A percentile compares a stretch with the other conserved stretches of the same genome.
phyloP scores from a whole-genome alignment of 2,797 vertebrate genomes.

The Orientallactaga sibirica region DNA sequence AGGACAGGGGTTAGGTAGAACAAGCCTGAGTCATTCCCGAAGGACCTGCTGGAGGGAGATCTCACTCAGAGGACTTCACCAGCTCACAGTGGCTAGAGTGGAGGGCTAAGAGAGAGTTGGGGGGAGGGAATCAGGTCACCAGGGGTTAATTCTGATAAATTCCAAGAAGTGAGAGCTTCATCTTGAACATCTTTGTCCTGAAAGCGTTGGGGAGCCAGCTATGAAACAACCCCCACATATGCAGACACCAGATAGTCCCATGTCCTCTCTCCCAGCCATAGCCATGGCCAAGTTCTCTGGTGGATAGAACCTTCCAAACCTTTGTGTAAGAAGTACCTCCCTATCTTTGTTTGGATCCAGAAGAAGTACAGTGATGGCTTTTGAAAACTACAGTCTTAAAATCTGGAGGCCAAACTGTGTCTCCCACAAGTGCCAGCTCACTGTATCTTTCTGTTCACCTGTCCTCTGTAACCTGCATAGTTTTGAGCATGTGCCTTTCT shows the following conservation, averaged over 20 bases:
- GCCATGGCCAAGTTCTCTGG: background rate
- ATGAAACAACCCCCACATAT: background rate
- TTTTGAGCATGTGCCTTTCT: background rate
- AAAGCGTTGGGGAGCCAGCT: background rate
- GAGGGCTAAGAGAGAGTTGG: background rate
- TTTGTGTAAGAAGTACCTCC: background rate
- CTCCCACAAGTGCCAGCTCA: background rate
- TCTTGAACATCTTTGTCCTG: background rate
- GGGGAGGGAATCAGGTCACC: background rate
- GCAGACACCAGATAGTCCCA: background rate
- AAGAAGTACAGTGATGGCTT: background rate
- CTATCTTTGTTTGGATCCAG: accelerated
- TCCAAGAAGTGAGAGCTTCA: background rate
- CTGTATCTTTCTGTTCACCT: background rate
- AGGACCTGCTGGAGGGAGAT: background rate
- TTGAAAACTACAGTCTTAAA: background rate
- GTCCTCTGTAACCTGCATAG: background rate
- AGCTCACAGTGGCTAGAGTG: background rate
- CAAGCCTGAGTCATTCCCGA: background rate
- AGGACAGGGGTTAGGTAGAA: background rate
- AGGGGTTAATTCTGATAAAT: background rate
- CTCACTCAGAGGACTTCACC: background rate
- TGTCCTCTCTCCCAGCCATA: no score
- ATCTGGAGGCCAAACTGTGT: background rate
- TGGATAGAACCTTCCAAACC: background rate